Percentiles rank a stretch among this genome's conserved stretches.
phyloP scores from a whole-genome alignment of 1,140 invertebrate species.

The Solenopsis fugax region DNA sequence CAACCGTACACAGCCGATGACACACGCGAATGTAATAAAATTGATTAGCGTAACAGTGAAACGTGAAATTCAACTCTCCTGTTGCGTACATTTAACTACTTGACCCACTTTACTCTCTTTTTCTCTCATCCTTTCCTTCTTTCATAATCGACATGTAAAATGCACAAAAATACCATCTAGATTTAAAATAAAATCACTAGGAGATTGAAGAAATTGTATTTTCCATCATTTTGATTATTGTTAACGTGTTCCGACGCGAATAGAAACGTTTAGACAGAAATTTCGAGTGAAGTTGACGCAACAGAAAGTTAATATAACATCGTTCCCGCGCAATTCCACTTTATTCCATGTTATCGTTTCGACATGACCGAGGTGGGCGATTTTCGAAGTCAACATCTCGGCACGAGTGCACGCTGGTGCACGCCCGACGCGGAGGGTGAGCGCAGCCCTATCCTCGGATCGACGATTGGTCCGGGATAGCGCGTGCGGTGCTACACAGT shows the following conservation, averaged over 20 bases:
- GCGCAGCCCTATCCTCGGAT: conserved; percentile 1
- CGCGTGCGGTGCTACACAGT: conserved; percentile 45
- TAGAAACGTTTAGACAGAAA: background rate
- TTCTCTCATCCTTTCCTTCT: background rate
- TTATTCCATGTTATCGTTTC: conserved; percentile 28
- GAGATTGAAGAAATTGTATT: background rate
- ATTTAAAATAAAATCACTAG: background rate
- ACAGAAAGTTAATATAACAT: conserved; percentile 17
- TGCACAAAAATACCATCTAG: background rate
- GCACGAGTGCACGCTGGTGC: background rate
- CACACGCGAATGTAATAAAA: background rate
- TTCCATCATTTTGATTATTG: background rate
- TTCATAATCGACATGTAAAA: background rate
- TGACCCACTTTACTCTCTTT: conserved; percentile 13
- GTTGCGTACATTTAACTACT: background rate
- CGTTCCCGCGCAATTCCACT: background rate
- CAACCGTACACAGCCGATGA: background rate
- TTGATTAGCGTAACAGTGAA: background rate
- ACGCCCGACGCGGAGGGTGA: conserved; percentile 11
- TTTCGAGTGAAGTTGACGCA: background rate
- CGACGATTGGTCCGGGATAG: conserved; percentile 43
- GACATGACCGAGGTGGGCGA: conserved; percentile 22
- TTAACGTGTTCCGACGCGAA: too few relatives aligned
- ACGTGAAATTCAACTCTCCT: background rate
- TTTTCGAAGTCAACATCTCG: conserved; percentile 49